Base-by-base conservation (phyloP, 1,140 invertebrate genomes). In the Ctenoplectra terminalis region DNA sequence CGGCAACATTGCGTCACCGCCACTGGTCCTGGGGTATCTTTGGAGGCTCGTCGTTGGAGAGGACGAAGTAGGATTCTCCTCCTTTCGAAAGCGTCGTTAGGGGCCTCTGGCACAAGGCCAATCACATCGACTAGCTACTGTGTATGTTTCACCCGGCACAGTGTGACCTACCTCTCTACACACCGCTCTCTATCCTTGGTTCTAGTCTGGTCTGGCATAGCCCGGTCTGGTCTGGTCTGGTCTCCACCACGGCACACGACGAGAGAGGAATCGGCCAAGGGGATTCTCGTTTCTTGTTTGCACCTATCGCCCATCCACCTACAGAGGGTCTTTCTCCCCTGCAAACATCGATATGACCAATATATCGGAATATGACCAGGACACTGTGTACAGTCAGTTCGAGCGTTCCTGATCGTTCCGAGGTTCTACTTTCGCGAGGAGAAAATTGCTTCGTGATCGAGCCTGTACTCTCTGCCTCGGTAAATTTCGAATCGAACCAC, bases 11-110 rank as follows among this genome's bases (percentile, higher is more conserved):
- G 90, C 90, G 90, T 92, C 92, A 93, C 89, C 89, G 87, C 86
- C 87, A 88, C 87, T 85, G 88, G 85, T 89, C 88, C 81, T 79
- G 85, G 83, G 90, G 87, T 92, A 92, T 92, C 90, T 91, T 90
- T 89, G 86, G 78, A 90, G 87, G 81, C 84, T 91, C 87, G 90
- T 89, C 86, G 88, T 85, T 86, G 75, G 81, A 91, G 87, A 91
- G 90, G 89, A 91, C 88, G 85, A 89, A 91, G 89, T 90, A 88
- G 91, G 87, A 92, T 91, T 90, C 90, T 86, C 87, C 89, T 93
- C 91, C 91, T 92, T 93, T 91, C 89, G 91, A 91, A 92, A 89
- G 92, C 91, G 88, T 92, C 92, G 92, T 92, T 93, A 93, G 91
- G 86, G 88, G 85, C 88, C 85, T 84, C 90, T 93, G 92, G 92